Conservation (phyloP, 1,140 invertebrate genomes). For the Drosophila saltans region DNA sequence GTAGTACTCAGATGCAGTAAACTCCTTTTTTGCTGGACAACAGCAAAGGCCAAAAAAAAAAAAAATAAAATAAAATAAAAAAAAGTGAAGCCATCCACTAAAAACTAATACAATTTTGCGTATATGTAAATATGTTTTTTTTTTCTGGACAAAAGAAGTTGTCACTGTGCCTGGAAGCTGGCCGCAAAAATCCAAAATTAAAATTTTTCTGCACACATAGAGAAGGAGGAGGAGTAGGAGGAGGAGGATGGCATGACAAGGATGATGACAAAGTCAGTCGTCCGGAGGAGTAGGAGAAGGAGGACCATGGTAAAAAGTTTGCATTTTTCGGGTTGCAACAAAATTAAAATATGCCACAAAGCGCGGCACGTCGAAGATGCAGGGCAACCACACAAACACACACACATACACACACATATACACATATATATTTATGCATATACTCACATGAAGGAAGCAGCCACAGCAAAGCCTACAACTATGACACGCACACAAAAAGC, state of each 20-base stretch:
- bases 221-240: constrained; percentile 6
- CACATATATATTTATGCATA: constrained; percentile 23
- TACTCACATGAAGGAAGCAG: constrained; percentile 65
- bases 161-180: constrained; percentile 58
- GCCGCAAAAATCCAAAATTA: constrained; percentile 72
- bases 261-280: constrained; percentile 30
- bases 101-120: constrained; percentile 67
- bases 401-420: constrained; percentile 4
- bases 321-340: constrained; percentile 67
- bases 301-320: constrained; percentile 50
- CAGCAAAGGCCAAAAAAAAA: constrained; percentile 29
- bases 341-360: constrained; percentile 80
- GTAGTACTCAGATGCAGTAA: neutral
- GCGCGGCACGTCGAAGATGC: constrained; percentile 69
- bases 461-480: constrained; percentile 70
- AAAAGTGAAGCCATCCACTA: neutral
- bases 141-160: constrained; percentile 67
- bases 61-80: no score
- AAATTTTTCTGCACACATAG: constrained; percentile 57
- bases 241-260: constrained; percentile 19
- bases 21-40: constrained; percentile 12
- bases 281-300: neutral
- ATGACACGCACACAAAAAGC: constrained; percentile 29
- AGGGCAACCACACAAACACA: constrained; percentile 32
- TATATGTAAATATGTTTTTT: constrained; percentile 59